A percentile compares a stretch with the other conserved stretches of the same genome.
phyloP scores from a whole-genome alignment of 2,888 invertebrate genomes.

The Boloria euphrosyne region DNA sequence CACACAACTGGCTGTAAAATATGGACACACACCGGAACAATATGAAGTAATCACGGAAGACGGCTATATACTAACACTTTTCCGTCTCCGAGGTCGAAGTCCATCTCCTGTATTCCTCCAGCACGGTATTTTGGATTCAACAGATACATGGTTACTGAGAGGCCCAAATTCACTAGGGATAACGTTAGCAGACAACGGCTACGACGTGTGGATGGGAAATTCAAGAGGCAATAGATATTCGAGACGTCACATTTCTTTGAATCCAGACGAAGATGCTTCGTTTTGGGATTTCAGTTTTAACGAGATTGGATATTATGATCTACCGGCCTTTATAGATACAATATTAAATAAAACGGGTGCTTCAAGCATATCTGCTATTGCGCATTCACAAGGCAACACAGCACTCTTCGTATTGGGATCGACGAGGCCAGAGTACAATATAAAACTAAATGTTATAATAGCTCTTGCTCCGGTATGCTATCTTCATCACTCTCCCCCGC shows the following conservation, averaged over 20 bases:
- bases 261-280: slow-evolving; percentile 52
- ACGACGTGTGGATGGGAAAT: slow-evolving; percentile 59
- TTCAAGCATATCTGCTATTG: slow-evolving; percentile 81
- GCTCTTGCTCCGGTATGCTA: slow-evolving; percentile 82
- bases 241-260: slow-evolving; percentile 67
- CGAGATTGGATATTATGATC: slow-evolving; percentile 85
- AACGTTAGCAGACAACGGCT: slow-evolving; percentile 44
- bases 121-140: slow-evolving; percentile 49
- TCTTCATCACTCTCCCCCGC: slow-evolving; percentile 55
- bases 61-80: slow-evolving; percentile 49
- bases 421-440: slow-evolving; percentile 76
- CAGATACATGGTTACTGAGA: slow-evolving; percentile 48
- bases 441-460: slow-evolving; percentile 74
- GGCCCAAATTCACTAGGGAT: slow-evolving; percentile 47
- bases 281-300: slow-evolving; percentile 84
- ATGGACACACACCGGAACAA: slow-evolving; percentile 40
- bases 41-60: slow-evolving; percentile 50
- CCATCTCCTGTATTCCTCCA: slow-evolving; percentile 44
- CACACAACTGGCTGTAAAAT: slow-evolving; percentile 39
- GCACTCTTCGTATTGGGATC: slow-evolving; percentile 77
- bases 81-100: slow-evolving; percentile 44
- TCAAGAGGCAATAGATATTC: slow-evolving; percentile 83
- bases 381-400: slow-evolving; percentile 85
- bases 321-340: slow-evolving; percentile 82
- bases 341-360: slow-evolving; percentile 65